These are phyloP conservation scores for Perca flavescens DNA, from an alignment of 2,113 vertebrate species.

Conservation along the genomic window DNA sequence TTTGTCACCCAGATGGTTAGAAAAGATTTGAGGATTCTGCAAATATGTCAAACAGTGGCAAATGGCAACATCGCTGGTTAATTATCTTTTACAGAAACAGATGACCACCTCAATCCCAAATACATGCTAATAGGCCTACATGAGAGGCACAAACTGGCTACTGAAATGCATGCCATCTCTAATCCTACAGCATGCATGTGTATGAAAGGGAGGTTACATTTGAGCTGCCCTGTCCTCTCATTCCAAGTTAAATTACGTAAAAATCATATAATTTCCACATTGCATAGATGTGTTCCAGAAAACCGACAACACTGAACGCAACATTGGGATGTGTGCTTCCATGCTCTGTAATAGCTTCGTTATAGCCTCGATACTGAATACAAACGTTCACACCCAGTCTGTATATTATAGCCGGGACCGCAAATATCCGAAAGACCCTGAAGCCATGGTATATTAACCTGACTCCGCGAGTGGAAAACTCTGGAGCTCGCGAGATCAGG, in stretches of 20 bases:
- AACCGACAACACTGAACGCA: constrained; percentile 39
- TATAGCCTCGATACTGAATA: background rate
- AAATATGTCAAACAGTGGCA: too few species aligned
- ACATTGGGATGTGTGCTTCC: background rate
- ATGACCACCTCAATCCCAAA: background rate
- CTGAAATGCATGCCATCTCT: background rate
- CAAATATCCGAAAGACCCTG: background rate
- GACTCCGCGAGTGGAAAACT: too few species aligned
- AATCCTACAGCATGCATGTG: background rate
- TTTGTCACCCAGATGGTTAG: too few species aligned
- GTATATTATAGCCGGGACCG: background rate
- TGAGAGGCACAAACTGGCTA: background rate
- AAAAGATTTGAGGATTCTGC: too few species aligned
- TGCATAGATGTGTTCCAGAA: background rate
- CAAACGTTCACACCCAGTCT: background rate
- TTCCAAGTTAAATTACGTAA: background rate
- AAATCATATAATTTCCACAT: background rate
- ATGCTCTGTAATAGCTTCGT: background rate
- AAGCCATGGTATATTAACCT: background rate
- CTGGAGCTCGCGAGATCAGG: too few species aligned
- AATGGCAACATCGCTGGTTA: too few species aligned
- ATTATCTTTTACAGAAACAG: background rate
- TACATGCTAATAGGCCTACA: background rate
- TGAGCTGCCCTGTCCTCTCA: background rate
- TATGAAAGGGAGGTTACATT: background rate